Conservation (phyloP, 2,888 invertebrate species). For the Notodonta ziczac region DNA sequence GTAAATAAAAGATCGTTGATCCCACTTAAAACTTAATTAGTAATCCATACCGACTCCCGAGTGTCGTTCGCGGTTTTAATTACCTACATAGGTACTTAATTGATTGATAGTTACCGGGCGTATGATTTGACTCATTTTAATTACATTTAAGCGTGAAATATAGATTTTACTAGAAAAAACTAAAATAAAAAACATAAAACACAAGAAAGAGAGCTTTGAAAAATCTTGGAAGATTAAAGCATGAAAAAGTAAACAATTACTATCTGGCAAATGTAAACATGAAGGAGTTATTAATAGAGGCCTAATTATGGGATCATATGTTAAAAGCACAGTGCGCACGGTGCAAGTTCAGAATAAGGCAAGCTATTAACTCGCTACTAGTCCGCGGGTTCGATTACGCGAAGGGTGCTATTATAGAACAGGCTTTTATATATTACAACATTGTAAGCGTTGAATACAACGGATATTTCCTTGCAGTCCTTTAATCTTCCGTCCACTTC, state of each 20-base stretch:
- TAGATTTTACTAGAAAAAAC: not conserved
- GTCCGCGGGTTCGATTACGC: conserved; percentile 26
- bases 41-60: conserved; percentile 59
- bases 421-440: conserved; percentile 34
- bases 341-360: conserved; percentile 39
- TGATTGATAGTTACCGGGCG: conserved; percentile 22
- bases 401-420: conserved; percentile 37
- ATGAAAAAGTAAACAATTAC: conserved; percentile 71
- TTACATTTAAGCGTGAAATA: conserved; percentile 6
- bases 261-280: conserved; percentile 72
- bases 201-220: conserved; percentile 21
- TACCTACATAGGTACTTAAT: conserved; percentile 21
- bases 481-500: conserved; percentile 28
- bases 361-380: conserved; percentile 36
- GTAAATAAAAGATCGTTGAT: conserved; percentile 72
- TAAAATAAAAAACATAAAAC: not conserved
- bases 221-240: conserved; percentile 49
- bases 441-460: conserved; percentile 25
- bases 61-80: conserved; percentile 45
- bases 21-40: conserved; percentile 74
- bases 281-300: conserved; percentile 70
- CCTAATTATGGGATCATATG: conserved; percentile 58
- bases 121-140: conserved; percentile 11
- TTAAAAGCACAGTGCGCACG: conserved; percentile 45
- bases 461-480: conserved; percentile 21